Conservation (phyloP, 2,888 invertebrate genomes). For the Tenodera sinensis region DNA sequence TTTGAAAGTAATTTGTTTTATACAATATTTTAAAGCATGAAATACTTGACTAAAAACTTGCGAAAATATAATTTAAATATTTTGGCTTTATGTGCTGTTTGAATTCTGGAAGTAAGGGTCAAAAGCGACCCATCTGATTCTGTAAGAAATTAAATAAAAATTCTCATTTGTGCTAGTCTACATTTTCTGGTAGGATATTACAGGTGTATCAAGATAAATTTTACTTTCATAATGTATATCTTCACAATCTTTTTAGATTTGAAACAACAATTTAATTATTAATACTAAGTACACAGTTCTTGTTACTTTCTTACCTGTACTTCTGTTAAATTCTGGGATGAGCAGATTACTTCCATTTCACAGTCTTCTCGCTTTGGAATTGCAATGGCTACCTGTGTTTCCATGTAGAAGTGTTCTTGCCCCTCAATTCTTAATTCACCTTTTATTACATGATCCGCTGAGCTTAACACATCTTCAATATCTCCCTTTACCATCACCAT, state of each 20-base stretch:
- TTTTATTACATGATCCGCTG: conserved; percentile 68
- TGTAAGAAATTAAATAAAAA: no score
- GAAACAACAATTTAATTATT: no score
- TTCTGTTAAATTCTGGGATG: conserved; percentile 81
- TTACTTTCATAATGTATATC: no score
- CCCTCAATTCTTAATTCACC: conserved; percentile 79
- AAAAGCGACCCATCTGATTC: no score
- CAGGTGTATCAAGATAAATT: no score
- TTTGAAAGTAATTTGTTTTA: no score
- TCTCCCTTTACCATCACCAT: conserved; percentile 63
- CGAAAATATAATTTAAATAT: no score
- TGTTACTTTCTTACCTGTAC: conserved; percentile 53
- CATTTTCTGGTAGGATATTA: no score
- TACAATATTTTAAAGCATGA: no score
- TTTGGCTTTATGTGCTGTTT: neutral
- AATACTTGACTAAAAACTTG: no score
- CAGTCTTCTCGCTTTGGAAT: conserved; percentile 73
- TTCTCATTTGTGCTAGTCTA: no score
- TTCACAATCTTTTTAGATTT: no score
- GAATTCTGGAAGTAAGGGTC: neutral
- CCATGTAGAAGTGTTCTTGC: conserved; percentile 96
- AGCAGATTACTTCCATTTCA: conserved; percentile 80
- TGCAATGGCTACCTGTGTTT: conserved; percentile 72
- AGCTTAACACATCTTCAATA: conserved; percentile 60
- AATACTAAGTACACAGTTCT: neutral